Conservation (phyloP, 2,797 vertebrate species). For the Acipenser transmontanus region DNA sequence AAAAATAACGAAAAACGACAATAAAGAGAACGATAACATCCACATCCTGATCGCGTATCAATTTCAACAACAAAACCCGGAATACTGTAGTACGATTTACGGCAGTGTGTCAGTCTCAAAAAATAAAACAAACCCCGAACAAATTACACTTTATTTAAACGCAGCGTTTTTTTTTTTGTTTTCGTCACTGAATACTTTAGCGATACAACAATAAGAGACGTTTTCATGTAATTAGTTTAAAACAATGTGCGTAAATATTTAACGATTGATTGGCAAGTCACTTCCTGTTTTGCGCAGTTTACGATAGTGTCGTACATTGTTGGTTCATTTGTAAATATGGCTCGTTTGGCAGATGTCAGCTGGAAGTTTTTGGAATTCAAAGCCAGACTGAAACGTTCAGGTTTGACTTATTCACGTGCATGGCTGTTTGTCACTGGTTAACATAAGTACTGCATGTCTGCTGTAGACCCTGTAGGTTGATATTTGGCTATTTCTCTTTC, state of each 20-base stretch:
- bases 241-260: too few relatives aligned
- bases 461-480: background rate
- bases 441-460: constrained; percentile 11
- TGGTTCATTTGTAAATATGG: constrained; percentile 50
- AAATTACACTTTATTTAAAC: too few relatives aligned
- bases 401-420: constrained; percentile 59
- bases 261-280: too few relatives aligned
- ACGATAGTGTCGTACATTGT: constrained; percentile 55
- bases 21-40: constrained; percentile 19
- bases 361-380: constrained; percentile 90
- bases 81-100: constrained; percentile 47
- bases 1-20: background rate
- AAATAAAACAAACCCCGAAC: too few relatives aligned
- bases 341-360: constrained; percentile 71
- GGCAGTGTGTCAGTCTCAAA: constrained; percentile 30
- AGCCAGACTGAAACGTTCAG: constrained; percentile 84
- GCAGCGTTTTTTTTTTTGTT: too few relatives aligned
- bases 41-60: constrained; percentile 40
- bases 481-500: too few relatives aligned
- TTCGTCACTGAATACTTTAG: too few relatives aligned
- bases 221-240: too few relatives aligned
- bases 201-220: too few relatives aligned
- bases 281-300: constrained; percentile 25
- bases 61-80: constrained; percentile 39
- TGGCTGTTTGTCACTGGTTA: constrained; percentile 20